Evolutionary conservation across 2,888 invertebrate genomes (phyloP), one percentile per base, ranked within the genome.

Genomic region (Amaurobius ferox): DNA sequence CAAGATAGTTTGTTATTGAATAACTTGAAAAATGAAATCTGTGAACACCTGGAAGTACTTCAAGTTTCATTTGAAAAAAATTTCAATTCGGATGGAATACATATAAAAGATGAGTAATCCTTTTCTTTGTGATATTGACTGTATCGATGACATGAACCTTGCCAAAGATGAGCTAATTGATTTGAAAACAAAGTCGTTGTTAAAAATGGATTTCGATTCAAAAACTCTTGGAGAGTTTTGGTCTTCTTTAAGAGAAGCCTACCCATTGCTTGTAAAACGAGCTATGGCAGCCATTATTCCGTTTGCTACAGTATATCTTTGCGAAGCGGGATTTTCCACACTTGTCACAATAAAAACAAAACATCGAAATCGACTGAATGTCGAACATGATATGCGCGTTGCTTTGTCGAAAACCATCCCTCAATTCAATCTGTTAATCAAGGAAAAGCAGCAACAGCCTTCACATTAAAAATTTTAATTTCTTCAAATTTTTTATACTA

Each of bases 51-150:
- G 35, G 35, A 35, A 35, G 35, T 35, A 35, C 35, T 35, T 35
- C 35, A 35, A 35, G 35, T 35, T 35, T 35, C 35, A 35, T 35
- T 35, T 35, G 35, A 44, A 44, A 44, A 44, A 44, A 13, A 44
- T 44, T 44, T 44, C 44, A 44, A 44, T 44, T 44, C 44, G 28
- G 76, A 76, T 76, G 76, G 64, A 74, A 64, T 62, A 64, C 39
- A 64, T 74, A 74, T 64, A 74, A 64, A 74, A 74, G 74, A 64
- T 74, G 74, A 74, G 76, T 76, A 76, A 76, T 76, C 76, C 76
- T 76, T 76, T 76, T 76, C 77, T 77, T 68, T 77, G 77, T 77
- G 77, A 67, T 77, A 77, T 77, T 77, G 77, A 77, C 77, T 77
- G 77, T 77, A 77, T 77, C 77, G 68, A 77, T 68, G 77, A 77